Percentiles rank a stretch among this genome's conserved stretches.
phyloP scores from a whole-genome alignment of 1,140 invertebrate genomes.

The Notospermus geniculatus region DNA sequence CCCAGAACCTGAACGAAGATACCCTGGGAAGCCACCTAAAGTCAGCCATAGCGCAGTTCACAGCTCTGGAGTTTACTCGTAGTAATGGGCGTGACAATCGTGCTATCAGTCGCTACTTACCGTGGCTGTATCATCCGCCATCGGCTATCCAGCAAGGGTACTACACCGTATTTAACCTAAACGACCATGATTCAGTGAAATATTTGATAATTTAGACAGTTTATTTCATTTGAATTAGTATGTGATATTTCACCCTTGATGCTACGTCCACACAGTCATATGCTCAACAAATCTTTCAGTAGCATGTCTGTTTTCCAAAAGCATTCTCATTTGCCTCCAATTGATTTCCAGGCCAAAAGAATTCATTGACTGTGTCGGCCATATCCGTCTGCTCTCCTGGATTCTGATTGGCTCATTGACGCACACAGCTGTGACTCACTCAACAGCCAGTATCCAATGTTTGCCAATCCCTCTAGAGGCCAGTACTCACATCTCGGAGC shows the following conservation, averaged over 20 bases:
- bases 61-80: constrained; percentile 87
- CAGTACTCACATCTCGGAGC: constrained; percentile 93
- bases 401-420: constrained; percentile 89
- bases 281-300: too few relatives aligned
- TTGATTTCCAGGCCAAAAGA: constrained; percentile 73
- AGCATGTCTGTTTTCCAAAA: too few relatives aligned
- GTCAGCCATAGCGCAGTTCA: constrained; percentile 90
- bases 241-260: not conserved
- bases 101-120: constrained; percentile 79
- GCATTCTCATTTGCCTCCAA: too few relatives aligned
- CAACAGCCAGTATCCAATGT: constrained; percentile 59
- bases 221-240: too few relatives aligned
- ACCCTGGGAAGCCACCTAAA: constrained; percentile 93
- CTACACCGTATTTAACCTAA: constrained; percentile 31
- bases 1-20: constrained; percentile 75
- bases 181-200: not conserved
- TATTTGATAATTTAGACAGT: too few relatives aligned
- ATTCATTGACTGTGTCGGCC: constrained; percentile 91
- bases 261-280: too few relatives aligned
- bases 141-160: constrained; percentile 83
- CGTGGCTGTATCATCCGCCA: constrained; percentile 87
- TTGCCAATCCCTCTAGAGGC: constrained; percentile 94
- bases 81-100: constrained; percentile 78
- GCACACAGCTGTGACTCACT: constrained; percentile 69
- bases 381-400: constrained; percentile 94